phyloP scores from a whole-genome alignment of 2,888 invertebrate species.

The Congeria kusceri region DNA sequence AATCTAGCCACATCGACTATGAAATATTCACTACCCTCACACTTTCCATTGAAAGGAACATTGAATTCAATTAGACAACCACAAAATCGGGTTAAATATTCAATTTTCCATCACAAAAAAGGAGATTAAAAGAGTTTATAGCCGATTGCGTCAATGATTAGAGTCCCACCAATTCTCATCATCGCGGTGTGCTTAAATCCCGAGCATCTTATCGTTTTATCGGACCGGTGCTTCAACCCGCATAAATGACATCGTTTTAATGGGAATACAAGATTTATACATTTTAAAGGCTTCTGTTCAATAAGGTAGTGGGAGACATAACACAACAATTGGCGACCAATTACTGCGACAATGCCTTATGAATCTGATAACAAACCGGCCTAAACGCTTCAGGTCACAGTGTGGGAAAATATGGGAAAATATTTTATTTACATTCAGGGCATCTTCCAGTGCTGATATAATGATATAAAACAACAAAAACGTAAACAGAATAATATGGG shows the following conservation, averaged over 20 bases:
- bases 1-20: conserved; percentile 1
- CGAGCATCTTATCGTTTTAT: conserved; percentile 5
- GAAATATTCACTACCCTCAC: conserved; percentile 20
- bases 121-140: conserved; percentile 10
- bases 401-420: conserved; percentile 17
- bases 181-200: background rate
- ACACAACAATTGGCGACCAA: conserved; percentile 33
- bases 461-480: too few relatives aligned
- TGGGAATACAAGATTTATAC: too few relatives aligned
- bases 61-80: conserved; percentile 25
- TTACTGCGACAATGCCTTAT: conserved; percentile 26
- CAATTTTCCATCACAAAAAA: conserved; percentile 7
- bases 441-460: too few relatives aligned
- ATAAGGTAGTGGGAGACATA: too few relatives aligned
- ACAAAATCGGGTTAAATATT: conserved; percentile 4
- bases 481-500: too few relatives aligned
- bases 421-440: background rate
- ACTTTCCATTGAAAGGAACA: conserved; percentile 8
- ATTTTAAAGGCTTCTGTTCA: too few relatives aligned
- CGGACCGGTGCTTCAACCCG: background rate
- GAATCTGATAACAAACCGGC: conserved; percentile 28
- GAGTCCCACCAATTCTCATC: conserved; percentile 3
- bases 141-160: conserved; percentile 12
- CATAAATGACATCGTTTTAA: too few relatives aligned
- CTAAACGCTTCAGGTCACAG: conserved; percentile 16